Evolutionary conservation across 1,140 invertebrate species (phyloP).

Genomic region (Battus philenor): DNA sequence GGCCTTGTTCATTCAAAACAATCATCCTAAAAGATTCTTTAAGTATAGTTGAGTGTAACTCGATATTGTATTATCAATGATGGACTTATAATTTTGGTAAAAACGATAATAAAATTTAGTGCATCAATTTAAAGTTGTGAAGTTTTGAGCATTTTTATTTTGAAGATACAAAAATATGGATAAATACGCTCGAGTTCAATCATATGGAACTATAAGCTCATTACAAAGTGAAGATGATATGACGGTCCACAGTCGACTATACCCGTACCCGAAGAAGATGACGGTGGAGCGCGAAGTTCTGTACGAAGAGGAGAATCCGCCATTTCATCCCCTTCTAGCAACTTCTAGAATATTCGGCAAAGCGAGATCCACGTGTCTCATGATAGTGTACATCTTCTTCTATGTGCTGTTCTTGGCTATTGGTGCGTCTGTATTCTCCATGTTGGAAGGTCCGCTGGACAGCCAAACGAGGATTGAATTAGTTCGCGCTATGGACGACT

Average conservation of each 20-base stretch:
- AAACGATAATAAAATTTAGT: too few relatives aligned
- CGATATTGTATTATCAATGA: too few relatives aligned
- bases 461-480: conserved; percentile 75
- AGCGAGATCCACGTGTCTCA: conserved; percentile 65
- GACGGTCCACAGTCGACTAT: conserved; percentile 63
- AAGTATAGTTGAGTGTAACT: conserved; percentile 66
- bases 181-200: conserved; percentile 1
- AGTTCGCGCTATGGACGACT: conserved; percentile 74
- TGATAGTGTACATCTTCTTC: conserved; percentile 78
- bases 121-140: too few relatives aligned
- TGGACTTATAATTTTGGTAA: too few relatives aligned
- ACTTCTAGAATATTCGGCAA: conserved; percentile 61
- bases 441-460: conserved; percentile 84
- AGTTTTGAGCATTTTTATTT: too few relatives aligned
- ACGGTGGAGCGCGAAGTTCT: conserved; percentile 50
- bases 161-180: too few relatives aligned
- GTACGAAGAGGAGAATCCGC: conserved; percentile 63
- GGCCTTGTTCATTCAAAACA: conserved; percentile 53
- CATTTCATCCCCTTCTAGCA: conserved; percentile 51
- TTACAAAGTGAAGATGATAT: conserved; percentile 62
- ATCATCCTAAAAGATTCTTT: conserved; percentile 67
- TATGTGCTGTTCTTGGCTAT: conserved; percentile 84
- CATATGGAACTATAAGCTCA: conserved; percentile 36
- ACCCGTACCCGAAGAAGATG: conserved; percentile 60
- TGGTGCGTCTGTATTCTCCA: conserved; percentile 86